Percentiles rank a stretch among this genome's conserved stretches.
Evolutionary conservation across 2,113 vertebrate genomes (phyloP).

Genomic region (Beaufortia kweichowensis): DNA sequence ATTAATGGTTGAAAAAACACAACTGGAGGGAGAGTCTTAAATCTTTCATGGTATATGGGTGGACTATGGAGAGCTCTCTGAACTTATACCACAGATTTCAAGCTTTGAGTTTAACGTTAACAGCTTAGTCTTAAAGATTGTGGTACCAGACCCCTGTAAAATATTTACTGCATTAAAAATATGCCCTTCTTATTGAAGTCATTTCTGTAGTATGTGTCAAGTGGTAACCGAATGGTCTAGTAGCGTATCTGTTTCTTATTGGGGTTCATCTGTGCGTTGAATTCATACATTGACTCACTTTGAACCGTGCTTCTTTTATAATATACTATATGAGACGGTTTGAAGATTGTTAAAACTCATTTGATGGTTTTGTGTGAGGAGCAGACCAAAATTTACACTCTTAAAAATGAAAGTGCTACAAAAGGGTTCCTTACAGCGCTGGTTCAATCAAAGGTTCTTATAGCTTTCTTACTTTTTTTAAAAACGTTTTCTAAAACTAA

Average conservation of each 20-base stretch:
- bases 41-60: conserved; percentile 46
- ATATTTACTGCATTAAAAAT: conserved; percentile 38
- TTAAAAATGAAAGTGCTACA: no score
- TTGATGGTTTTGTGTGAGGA: no score
- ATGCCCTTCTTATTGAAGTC: conserved; percentile 32
- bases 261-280: conserved; percentile 26
- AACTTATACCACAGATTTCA: conserved; percentile 21
- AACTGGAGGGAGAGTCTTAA: conserved; percentile 43
- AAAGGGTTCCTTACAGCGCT: no score
- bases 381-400: no score
- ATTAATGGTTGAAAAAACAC: conserved; percentile 50
- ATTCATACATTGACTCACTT: conserved; percentile 15
- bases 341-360: no score
- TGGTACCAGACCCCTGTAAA: conserved; percentile 21
- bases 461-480: no score
- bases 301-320: neutral
- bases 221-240: conserved; percentile 20
- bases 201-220: conserved; percentile 10
- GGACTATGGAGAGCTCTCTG: conserved; percentile 34
- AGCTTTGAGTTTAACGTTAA: neutral
- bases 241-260: conserved; percentile 45
- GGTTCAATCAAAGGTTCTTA: no score
- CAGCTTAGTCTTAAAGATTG: conserved; percentile 1
- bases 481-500: no score
- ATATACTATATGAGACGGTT: no score